Evolutionary conservation across 64 coral and sea anemone species (phyloP).

Genomic region (Porites lutea): DNA sequence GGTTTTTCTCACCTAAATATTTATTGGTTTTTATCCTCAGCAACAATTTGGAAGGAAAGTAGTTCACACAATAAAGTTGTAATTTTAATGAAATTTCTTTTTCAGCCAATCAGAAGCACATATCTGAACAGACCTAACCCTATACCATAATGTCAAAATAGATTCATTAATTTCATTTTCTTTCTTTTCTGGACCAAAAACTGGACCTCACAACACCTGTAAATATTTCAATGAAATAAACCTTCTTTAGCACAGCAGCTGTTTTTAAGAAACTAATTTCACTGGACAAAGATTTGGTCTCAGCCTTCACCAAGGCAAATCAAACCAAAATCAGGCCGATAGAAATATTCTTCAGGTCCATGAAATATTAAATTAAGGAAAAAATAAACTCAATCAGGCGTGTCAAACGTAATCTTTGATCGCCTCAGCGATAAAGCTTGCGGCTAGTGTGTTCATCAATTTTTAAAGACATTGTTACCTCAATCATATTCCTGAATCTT

Average conservation of each 20-base stretch:
- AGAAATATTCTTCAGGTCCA: neutral
- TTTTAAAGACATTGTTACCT: conserved; percentile 48
- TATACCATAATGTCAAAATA: conserved; percentile 19
- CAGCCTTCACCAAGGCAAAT: neutral
- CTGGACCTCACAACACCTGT: conserved; percentile 19
- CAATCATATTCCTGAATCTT: conserved; percentile 6
- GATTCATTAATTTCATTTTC: conserved; percentile 59
- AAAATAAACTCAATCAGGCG: conserved; percentile 36
- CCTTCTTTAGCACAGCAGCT: conserved; percentile 7
- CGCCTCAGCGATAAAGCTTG: conserved; percentile 44
- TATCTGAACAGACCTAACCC: conserved; percentile 14
- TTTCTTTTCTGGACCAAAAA: neutral
- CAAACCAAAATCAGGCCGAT: neutral
- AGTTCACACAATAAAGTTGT: conserved; percentile 31
- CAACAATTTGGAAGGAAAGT: conserved; percentile 6
- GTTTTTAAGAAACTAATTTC: conserved; percentile 8
- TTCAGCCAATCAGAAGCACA: conserved; percentile 8
- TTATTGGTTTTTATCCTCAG: neutral
- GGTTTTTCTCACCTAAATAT: neutral
- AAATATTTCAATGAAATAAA: conserved; percentile 15
- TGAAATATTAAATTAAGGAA: conserved; percentile 43
- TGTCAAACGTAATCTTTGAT: conserved; percentile 37
- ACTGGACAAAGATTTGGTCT: conserved; percentile 2
- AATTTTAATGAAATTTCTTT: conserved; percentile 53
- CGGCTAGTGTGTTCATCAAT: conserved; percentile 47